A percentile compares a stretch with the other conserved stretches of the same genome.
Conservation (phyloP, 2,113 vertebrate genomes). For the Syngnathus typhle region DNA sequence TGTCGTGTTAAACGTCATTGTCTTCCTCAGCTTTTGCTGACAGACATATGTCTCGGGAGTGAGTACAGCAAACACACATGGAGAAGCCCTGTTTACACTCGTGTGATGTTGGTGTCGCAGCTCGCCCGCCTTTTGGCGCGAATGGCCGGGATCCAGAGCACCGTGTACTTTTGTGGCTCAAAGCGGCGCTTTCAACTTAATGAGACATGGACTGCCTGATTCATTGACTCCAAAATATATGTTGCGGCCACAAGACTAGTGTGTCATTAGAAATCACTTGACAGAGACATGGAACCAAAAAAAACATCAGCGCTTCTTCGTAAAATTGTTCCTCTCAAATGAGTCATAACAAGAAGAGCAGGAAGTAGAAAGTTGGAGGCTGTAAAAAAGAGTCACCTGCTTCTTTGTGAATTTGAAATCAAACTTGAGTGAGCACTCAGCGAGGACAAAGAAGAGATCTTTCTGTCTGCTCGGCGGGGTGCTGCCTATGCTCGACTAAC, state of each 20-base stretch:
- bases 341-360: conserved; percentile 18
- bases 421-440: conserved; percentile 50
- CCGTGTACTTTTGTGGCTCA: conserved; percentile 50
- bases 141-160: conserved; percentile 30
- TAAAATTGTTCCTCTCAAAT: neutral
- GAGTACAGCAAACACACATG: neutral
- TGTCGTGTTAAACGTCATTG: neutral
- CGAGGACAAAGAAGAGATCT: conserved; percentile 47
- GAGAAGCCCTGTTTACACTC: conserved; percentile 12
- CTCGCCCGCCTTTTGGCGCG: conserved; percentile 29
- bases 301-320: neutral
- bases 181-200: conserved; percentile 56
- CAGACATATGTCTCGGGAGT: neutral
- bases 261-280: conserved; percentile 62
- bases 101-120: conserved; percentile 20
- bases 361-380: conserved; percentile 26
- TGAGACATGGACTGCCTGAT: conserved; percentile 51
- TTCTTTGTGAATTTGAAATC: conserved; percentile 56
- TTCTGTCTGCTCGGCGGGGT: conserved; percentile 41
- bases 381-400: conserved; percentile 35
- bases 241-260: conserved; percentile 39
- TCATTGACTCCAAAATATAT: conserved; percentile 58
- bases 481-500: conserved; percentile 44
- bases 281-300: conserved; percentile 42
- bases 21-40: neutral